Percentiles rank a stretch among this genome's conserved stretches.
Evolutionary conservation across 2,797 vertebrate genomes (phyloP).

Genomic region (Anniella stebbinsi): DNA sequence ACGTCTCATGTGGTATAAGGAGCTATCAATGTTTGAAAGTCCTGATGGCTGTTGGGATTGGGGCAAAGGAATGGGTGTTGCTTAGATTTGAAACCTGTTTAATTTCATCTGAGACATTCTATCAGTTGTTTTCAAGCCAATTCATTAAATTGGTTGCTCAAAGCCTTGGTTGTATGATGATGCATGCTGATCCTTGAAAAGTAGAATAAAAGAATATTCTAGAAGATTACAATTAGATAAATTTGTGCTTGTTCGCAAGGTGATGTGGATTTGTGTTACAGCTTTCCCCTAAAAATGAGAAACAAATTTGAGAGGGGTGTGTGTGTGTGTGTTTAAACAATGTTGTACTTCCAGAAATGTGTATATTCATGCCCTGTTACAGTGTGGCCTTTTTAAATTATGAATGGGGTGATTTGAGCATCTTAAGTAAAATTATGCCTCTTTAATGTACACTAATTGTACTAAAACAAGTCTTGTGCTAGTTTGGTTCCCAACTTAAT

Average conservation of each 20-base stretch:
- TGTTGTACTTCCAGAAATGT: slow-evolving; percentile 69
- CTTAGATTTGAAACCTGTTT: not conserved
- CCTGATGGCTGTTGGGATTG: not conserved
- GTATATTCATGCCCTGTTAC: slow-evolving; percentile 70
- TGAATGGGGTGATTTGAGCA: slow-evolving; percentile 56
- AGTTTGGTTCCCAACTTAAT: slow-evolving; percentile 42
- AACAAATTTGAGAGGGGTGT: not conserved
- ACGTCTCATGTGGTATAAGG: not conserved
- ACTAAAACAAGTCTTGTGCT: slow-evolving; percentile 67
- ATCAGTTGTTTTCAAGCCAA: not conserved
- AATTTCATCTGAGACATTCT: not conserved
- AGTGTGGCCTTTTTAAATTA: slow-evolving; percentile 67
- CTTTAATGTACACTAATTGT: slow-evolving; percentile 69
- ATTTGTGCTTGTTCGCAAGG: not conserved
- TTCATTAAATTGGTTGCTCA: not conserved
- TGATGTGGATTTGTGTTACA: not conserved
- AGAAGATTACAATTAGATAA: not conserved
- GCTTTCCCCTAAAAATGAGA: not conserved
- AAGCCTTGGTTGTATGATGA: not conserved
- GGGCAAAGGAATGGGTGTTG: not conserved
- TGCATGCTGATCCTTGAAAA: not conserved
- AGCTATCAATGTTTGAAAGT: not conserved
- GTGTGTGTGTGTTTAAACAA: slow-evolving; percentile 47
- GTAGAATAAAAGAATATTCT: not conserved
- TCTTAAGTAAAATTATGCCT: slow-evolving; percentile 72